Conservation (phyloP, 2,888 invertebrate genomes). For the Meganola albula region DNA sequence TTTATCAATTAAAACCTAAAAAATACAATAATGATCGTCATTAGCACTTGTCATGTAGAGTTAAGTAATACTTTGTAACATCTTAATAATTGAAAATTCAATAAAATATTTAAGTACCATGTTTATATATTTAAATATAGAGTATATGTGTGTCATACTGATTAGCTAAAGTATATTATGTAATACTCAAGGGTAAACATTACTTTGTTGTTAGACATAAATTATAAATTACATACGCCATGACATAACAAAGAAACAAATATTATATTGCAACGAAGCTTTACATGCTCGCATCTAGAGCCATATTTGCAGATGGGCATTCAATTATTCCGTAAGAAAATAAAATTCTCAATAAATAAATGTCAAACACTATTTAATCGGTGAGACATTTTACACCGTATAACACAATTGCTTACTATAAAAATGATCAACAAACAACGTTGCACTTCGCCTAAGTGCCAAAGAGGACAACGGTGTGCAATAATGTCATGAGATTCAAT, state of each 20-base stretch:
- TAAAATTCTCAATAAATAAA: slow-evolving; percentile 78
- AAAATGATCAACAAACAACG: slow-evolving; percentile 76
- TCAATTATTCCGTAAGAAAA: slow-evolving; percentile 71
- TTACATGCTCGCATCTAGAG: slow-evolving; percentile 42
- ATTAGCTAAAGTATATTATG: slow-evolving; percentile 23
- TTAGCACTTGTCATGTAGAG: slow-evolving; percentile 48
- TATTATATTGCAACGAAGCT: slow-evolving; percentile 42
- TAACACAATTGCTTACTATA: slow-evolving; percentile 77
- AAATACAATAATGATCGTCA: slow-evolving; percentile 33
- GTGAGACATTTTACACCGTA: slow-evolving; percentile 71
- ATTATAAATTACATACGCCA: slow-evolving; percentile 36
- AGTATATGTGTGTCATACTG: slow-evolving; percentile 19
- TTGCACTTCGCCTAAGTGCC: slow-evolving; percentile 64
- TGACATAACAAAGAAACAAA: slow-evolving; percentile 36
- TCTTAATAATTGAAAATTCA: slow-evolving; percentile 25
- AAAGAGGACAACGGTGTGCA: slow-evolving; percentile 59
- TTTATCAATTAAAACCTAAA: slow-evolving; percentile 33
- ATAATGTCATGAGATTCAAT: slow-evolving; percentile 73
- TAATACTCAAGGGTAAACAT: slow-evolving; percentile 32
- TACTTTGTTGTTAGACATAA: slow-evolving; percentile 30
- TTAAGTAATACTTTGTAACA: slow-evolving; percentile 38
- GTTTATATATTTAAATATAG: slow-evolving; percentile 25
- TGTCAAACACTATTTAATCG: slow-evolving; percentile 72
- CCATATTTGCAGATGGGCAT: slow-evolving; percentile 78
- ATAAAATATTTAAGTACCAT: slow-evolving; percentile 51